Evolutionary conservation across 2,797 vertebrate species (phyloP).

Genomic region (Aldrovandia affinis): DNA sequence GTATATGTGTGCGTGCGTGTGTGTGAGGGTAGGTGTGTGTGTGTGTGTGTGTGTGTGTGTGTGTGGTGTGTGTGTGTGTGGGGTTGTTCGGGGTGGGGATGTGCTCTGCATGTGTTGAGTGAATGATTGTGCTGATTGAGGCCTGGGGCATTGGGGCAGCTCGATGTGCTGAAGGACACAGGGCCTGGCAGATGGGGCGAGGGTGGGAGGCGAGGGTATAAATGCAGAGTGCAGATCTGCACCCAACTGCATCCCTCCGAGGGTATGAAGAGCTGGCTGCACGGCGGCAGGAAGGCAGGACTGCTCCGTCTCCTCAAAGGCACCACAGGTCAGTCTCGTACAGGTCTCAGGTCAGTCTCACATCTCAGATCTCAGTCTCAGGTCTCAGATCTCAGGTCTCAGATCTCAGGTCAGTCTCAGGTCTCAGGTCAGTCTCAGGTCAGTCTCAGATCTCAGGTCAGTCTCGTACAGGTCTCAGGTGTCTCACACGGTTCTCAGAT

Average conservation of each 20-base stretch:
- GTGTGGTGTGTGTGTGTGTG: conserved; percentile 1
- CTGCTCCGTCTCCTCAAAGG: conserved; percentile 41
- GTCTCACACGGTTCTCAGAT: not conserved
- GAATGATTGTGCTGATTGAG: conserved; percentile 49
- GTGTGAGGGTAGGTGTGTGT: not conserved
- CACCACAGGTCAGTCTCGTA: conserved; percentile 60
- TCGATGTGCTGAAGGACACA: conserved; percentile 69
- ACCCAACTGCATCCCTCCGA: conserved; percentile 30
- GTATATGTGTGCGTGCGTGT: not conserved
- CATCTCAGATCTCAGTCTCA: not conserved
- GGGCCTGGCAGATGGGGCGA: not conserved
- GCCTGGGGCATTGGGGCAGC: conserved; percentile 48
- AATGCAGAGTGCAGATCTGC: conserved; percentile 49
- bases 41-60: conserved; percentile 37
- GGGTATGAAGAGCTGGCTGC: conserved; percentile 53
- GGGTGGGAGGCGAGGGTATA: conserved; percentile 60
- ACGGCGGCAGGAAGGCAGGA: conserved; percentile 42
- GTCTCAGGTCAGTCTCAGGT: too few species aligned
- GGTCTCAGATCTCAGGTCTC: not conserved
- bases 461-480: not conserved
- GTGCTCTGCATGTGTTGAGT: not conserved
- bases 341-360: not conserved
- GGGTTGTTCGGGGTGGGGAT: not conserved
- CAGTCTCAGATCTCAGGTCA: not conserved
- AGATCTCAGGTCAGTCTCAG: not conserved